Base-by-base conservation (phyloP, 2,888 invertebrate genomes). In the Aethes cnicana region DNA sequence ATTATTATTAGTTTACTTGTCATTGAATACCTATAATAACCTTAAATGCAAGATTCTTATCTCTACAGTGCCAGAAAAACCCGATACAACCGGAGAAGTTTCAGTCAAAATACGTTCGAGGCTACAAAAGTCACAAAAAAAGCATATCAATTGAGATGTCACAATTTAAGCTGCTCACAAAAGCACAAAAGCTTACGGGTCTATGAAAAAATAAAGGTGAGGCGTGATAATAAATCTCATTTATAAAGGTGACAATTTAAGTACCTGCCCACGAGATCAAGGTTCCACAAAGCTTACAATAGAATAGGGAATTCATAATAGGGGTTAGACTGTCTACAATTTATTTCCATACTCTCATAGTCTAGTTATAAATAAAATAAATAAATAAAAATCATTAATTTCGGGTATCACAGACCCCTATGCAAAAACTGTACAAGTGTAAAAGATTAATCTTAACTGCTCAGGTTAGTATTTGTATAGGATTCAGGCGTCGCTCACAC, bases 241-340 rank as follows among this genome's bases (percentile, higher is more conserved):
- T 57, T 53, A 48, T 52, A 46, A 42, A 57, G 54, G 54, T 55
- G 57, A 57, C 57, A 54, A 57, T 55, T 57, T 57, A 57, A 57
- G 54, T 52, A 56, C 46, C 36, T 50, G 30, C 49, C 37, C 16
- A 44, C 30, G 47, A 30, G 53, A 49, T 37, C 42, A 42, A 44
- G 55, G 49, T 46, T 28, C 42, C 42, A 55, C 54, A 55, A 55
- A 55, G 52, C 48, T 42, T 54, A 26, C 39, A 46, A 39, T 52
- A 54, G 30, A 53, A 37, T 53, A 21, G n/a, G 20, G 17, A 9
- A 36, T 39, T 56, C 54, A 50, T 50, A 33, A 23, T 33, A 20
- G 14, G 32, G n/a, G n/a, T n/a, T 26, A 8, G 7, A 6, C 6
- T 21, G 11, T 20, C n/a, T n/a, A n/a, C n/a, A n/a, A n/a, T n/a